Base-by-base conservation (phyloP, 2,888 invertebrate genomes). In the Andricus curvator region DNA sequence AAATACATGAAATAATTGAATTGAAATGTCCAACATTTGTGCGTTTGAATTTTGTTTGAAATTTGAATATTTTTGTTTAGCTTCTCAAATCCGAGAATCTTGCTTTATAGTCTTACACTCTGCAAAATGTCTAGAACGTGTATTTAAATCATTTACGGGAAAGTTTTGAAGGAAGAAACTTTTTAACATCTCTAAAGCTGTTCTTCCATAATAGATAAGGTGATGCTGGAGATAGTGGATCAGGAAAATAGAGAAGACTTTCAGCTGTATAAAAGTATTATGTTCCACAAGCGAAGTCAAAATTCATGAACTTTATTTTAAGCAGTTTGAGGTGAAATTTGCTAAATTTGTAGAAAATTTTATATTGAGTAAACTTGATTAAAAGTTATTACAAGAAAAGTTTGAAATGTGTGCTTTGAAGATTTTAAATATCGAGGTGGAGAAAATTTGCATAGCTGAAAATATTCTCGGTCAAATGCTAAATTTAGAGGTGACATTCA, bases 401-500 rank as follows among this genome's bases (percentile, higher is more conserved):
- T 15, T 62, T 4, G 4, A 25, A 62, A 22, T 1, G 3, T 13
- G 22, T 1, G 4, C 0, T 74, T n/a, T 48, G n/a, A 74, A 48
- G 44, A 68, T 70, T 70, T 48, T 20, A 51, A 56, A 33, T 74
- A 56, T 37, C n/a, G 70, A 56, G 17, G 1, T 20, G 3, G 13
- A 5, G 17, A 74, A 20, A 74, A 74, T 74, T 74, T 74, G 56
- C 74, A 74, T 74, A n/a, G 17, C 56, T 20, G n/a, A 74, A 74
- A 56, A 37, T 74, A 56, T 56, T 74, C 74, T 56, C 33, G n/a
- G 29, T 74, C 37, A 56, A 56, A 74, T 74, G n/a, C 51, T 74
- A 74, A 74, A 74, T 56, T 33, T 56, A 25, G 33, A 74, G 56
- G 74, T 74, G 37, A 56, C 56, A 74, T 74, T 74, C 56, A 56